Evolutionary conservation across 2,797 vertebrate genomes (phyloP), one percentile per base, ranked within the genome.

Genomic region (Hippoglossus hippoglossus): DNA sequence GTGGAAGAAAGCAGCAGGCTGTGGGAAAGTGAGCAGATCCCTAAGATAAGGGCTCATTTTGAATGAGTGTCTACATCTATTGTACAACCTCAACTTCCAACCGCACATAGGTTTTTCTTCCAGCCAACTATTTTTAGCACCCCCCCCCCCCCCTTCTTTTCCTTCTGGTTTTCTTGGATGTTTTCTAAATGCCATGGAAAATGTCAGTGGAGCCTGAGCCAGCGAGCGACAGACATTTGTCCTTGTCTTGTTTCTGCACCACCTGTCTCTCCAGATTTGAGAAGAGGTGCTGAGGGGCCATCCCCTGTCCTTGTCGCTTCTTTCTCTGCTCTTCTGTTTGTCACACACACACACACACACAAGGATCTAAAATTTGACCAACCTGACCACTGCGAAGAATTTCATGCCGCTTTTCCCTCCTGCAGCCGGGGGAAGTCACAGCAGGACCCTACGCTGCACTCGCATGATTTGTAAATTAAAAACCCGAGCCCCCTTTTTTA

Each of bases 111-210:
- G 36, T 83, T 82, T 83, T 83, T 86, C 49, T 28, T 68, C 24
- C 19, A 69, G 25, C 41, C 6, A 36, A 49, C 75, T 80, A 79
- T 88, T 87, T 79, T 83, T 72, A 80, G 64, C 13, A 5, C 5
- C 19, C 3, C 8, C 44, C 11, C 13, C 11, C 41, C 12, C 41
- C 15, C 4, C 18, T 44, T 7, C 18, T 46, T 46, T 46, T 19
- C 9, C 22, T 67, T 72, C 67, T 21, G 59, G 46, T 86, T 82
- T 71, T 57, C 52, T 76, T 74, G 67, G 74, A 74, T 79, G 72
- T 82, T 87, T 90, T 83, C 57, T 76, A 89, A 91, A 90, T 91
- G 89, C 75, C 89, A 89, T 58, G 65, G 74, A 79, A 92, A 93
- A 92, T 92, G 86, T 92, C 89, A 91, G 70, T 56, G 3, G 44